phyloP scores from a whole-genome alignment of 2,113 vertebrate genomes.

The Muscicapa adusta region DNA sequence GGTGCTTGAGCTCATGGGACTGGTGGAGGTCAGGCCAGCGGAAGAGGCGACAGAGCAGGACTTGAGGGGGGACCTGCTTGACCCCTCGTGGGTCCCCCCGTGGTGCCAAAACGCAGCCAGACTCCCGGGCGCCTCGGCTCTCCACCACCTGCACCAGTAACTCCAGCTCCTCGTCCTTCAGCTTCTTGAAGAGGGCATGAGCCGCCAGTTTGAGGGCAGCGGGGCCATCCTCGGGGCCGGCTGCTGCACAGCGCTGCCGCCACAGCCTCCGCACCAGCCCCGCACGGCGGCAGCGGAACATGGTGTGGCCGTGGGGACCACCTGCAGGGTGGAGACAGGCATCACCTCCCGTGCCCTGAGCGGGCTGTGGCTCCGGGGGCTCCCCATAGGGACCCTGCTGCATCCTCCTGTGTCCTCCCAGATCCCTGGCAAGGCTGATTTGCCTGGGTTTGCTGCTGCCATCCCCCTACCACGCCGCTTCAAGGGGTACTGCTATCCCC shows the following conservation, averaged over 20 bases:
- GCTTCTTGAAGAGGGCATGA: constrained; percentile 64
- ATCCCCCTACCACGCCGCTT: background rate
- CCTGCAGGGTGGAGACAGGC: background rate
- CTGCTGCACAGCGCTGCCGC: constrained; percentile 14
- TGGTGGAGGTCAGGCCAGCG: constrained; percentile 68
- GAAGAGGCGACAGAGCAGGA: constrained; percentile 67
- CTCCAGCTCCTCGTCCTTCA: constrained; percentile 66
- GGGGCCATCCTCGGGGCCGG: background rate
- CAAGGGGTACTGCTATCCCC: background rate
- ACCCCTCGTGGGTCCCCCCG: background rate
- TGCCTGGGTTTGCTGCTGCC: background rate
- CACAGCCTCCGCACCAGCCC: constrained; percentile 58
- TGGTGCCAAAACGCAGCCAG: constrained; percentile 28
- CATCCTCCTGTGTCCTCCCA: background rate
- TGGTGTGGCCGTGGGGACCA: background rate
- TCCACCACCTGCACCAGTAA: constrained; percentile 62
- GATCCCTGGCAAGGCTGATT: background rate
- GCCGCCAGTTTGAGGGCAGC: background rate
- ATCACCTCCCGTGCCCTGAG: background rate
- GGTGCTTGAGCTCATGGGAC: constrained; percentile 55
- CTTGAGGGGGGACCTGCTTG: constrained; percentile 36
- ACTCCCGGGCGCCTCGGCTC: constrained; percentile 26
- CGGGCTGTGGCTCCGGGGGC: background rate
- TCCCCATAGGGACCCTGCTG: background rate
- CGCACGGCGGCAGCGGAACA: constrained; percentile 61